These are phyloP conservation scores for Polydrusus pterygomalis DNA, from an alignment of 2,888 invertebrate genomes.

Conservation along the genomic window DNA sequence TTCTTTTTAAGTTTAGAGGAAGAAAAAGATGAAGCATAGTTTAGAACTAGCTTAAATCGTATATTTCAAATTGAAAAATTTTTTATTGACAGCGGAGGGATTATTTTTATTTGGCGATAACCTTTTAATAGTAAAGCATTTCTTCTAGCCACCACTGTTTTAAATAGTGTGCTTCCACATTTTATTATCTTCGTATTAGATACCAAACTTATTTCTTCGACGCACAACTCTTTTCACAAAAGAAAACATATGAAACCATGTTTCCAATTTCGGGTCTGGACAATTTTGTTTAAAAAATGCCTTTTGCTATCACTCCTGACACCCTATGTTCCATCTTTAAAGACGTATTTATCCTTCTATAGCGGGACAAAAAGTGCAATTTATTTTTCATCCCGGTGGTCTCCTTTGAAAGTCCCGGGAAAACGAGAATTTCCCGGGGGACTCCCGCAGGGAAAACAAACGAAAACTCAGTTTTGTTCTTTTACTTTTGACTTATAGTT, in stretches of 20 bases:
- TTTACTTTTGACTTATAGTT: slow-evolving; percentile 30
- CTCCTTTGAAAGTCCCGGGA: slow-evolving; percentile 45
- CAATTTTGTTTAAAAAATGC: slow-evolving; percentile 42
- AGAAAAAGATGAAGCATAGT: no score
- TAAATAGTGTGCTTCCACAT: neutral
- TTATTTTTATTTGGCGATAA: no score
- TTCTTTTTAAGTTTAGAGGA: no score
- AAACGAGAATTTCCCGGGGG: slow-evolving; percentile 52
- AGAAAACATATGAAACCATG: slow-evolving; percentile 10
- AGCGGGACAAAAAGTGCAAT: slow-evolving; percentile 54
- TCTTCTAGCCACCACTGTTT: neutral
- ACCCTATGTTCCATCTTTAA: slow-evolving; percentile 46
- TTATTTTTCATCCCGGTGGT: slow-evolving; percentile 54
- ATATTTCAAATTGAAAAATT: no score
- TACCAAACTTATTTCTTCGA: neutral
- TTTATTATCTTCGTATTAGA: neutral
- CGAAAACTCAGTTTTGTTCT: slow-evolving; percentile 41
- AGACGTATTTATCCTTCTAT: slow-evolving; percentile 53
- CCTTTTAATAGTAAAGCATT: no score
- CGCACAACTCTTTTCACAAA: slow-evolving; percentile 9
- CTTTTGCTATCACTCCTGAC: slow-evolving; percentile 35
- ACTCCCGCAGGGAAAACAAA: slow-evolving; percentile 40
- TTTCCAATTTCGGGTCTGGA: slow-evolving; percentile 31
- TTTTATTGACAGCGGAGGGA: no score
- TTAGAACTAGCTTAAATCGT: no score